Evolutionary conservation across 1,140 invertebrate species (phyloP), one percentile per base, ranked within the genome.

Genomic region (Bombus picipes): DNA sequence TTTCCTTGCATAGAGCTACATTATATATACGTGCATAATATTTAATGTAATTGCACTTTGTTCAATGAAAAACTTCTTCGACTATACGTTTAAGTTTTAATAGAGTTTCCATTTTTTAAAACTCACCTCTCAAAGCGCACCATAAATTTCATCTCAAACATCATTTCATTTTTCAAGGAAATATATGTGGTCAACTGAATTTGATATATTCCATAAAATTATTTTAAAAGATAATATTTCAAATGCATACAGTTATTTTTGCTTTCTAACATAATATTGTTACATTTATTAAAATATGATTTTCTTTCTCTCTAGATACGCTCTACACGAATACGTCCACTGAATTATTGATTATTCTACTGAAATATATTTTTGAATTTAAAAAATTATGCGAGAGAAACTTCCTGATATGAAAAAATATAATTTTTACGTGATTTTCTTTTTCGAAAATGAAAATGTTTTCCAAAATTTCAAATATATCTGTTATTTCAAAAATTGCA

Each of bases 301-400:
- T 32, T 66, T 66, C n/a, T 32, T n/a, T 34, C 13, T 66, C 3
- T 62, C 28, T 12, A 62, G 3, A 65, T n/a, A 68, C 34, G 34
- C 1, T 12, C 0, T 22, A 4, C 8, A 18, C 3, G 22, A 25
- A 8, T n/a, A n/a, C 12, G 28, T 32, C 39, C 12, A 9, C 39
- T 43, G 22, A 41, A n/a, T n/a, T 32, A n/a, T 73, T 73, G 71
- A 41, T n/a, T 73, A 32, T 43, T n/a, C 39, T 72, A 72, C 70
- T 72, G 25, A 39, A 32, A 72, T 12, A n/a, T 62, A 28, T 28
- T 72, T 28, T 41, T 28, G 3, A 8, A 41, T 43, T n/a, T 3
- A 25, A 37, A 18, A 10, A 9, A 25, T 2, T 37, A 37, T 34
- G 59, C 59, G 0, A 62, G 28, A 13, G 4, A n/a, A 62, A n/a